These are phyloP conservation scores for Leptosomus discolor DNA, from an alignment of 2,113 vertebrate species.

Conservation along the genomic window DNA sequence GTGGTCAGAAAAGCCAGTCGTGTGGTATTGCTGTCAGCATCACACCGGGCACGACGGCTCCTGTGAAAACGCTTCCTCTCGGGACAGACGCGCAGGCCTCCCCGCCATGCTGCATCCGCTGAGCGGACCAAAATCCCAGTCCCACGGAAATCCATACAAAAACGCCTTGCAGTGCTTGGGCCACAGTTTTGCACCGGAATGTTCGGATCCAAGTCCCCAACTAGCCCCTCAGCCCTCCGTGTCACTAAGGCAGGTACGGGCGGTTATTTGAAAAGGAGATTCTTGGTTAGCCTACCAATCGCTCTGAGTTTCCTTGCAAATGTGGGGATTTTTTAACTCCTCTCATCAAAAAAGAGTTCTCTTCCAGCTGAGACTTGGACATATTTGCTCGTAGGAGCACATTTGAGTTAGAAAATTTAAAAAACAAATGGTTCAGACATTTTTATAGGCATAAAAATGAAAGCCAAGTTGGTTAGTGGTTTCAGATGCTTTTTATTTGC, in stretches of 20 bases:
- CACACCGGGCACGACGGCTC: rapidly evolving
- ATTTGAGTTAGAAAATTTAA: constrained; percentile 61
- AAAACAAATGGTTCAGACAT: constrained; percentile 56
- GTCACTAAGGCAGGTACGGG: background rate
- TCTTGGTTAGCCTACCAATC: background rate
- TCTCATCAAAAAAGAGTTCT: background rate
- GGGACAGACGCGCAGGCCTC: background rate
- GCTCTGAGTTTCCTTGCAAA: background rate
- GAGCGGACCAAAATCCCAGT: background rate
- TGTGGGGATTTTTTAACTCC: background rate
- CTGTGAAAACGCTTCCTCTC: rapidly evolving
- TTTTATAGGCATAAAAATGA: constrained; percentile 58
- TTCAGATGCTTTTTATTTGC: constrained; percentile 63
- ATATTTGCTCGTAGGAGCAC: background rate
- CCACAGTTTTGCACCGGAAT: background rate
- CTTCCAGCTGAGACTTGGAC: constrained; percentile 24
- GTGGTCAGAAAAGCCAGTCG: background rate
- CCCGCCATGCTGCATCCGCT: rapidly evolving
- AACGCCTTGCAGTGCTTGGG: background rate
- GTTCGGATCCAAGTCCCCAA: background rate
- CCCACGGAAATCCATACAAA: background rate
- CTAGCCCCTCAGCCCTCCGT: rapidly evolving
- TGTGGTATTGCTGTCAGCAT: background rate
- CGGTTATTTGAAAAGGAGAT: background rate
- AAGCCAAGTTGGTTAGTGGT: constrained; percentile 53